These are phyloP conservation scores for Diadumene lineata DNA, from an alignment of 92 coral and sea anemone species.

Conservation along the genomic window DNA sequence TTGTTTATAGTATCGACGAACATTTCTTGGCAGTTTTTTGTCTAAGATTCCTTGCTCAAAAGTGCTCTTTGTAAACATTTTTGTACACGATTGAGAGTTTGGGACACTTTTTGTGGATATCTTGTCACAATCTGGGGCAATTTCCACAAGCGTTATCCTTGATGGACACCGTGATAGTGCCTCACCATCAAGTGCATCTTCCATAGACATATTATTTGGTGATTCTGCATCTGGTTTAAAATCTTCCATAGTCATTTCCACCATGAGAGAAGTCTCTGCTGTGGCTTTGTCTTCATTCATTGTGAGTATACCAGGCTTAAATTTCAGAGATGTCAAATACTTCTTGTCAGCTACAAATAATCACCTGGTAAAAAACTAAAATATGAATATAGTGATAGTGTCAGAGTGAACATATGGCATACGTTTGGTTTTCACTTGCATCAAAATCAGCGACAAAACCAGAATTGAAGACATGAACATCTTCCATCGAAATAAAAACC, in stretches of 20 bases:
- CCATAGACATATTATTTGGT: neutral
- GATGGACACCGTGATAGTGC: constrained; percentile 34
- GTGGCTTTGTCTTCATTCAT: neutral
- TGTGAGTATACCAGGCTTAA: neutral
- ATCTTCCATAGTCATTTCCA: neutral
- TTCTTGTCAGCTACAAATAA: too few species aligned
- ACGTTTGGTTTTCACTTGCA: too few species aligned
- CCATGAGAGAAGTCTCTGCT: constrained; percentile 1
- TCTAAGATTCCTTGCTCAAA: constrained; percentile 12
- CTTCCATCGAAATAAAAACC: too few species aligned
- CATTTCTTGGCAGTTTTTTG: constrained; percentile 60
- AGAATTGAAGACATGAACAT: too few species aligned
- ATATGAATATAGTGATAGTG: too few species aligned
- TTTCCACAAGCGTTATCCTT: constrained; percentile 75
- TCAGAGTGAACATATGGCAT: too few species aligned
- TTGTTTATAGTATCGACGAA: constrained; percentile 78
- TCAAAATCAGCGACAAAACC: too few species aligned
- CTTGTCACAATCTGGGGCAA: constrained; percentile 72
- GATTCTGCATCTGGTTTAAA: neutral
- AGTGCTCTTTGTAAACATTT: neutral
- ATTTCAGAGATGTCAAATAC: too few species aligned
- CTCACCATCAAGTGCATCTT: neutral
- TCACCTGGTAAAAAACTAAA: too few species aligned
- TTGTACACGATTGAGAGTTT: constrained; percentile 12
- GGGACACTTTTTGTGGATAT: constrained; percentile 37